These are phyloP conservation scores for Salvator merianae DNA, from an alignment of 2,113 vertebrate genomes.

Conservation along the genomic window DNA sequence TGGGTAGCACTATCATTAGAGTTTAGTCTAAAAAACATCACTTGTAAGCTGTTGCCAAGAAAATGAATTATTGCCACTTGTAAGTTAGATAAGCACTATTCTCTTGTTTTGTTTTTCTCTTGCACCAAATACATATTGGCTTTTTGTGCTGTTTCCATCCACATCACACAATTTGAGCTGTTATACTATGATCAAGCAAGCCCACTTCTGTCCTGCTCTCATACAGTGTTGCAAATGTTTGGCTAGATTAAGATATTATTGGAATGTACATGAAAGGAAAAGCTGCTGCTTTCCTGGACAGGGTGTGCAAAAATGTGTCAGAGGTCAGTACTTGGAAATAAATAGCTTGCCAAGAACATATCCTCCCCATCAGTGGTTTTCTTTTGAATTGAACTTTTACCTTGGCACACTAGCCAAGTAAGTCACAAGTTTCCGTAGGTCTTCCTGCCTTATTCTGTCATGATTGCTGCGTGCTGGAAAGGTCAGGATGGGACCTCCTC, in stretches of 20 bases:
- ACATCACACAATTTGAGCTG: not conserved
- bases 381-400: conserved; percentile 67
- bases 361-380: conserved; percentile 32
- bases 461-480: conserved; percentile 98
- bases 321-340: conserved; percentile 64
- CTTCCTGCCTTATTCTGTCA: conserved; percentile 98
- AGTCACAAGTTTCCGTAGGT: conserved; percentile 94
- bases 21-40: no score
- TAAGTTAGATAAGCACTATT: no score
- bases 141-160: accelerated
- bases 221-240: accelerated
- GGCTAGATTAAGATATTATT: not conserved
- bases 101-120: not conserved
- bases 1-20: no score
- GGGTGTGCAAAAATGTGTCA: conserved; percentile 50
- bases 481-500: conserved; percentile 96
- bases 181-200: not conserved
- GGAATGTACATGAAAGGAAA: conserved; percentile 1
- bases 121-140: not conserved
- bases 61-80: no score
- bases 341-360: conserved; percentile 66
- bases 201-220: accelerated
- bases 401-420: conserved; percentile 97
- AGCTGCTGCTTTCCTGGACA: conserved; percentile 37
- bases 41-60: no score